Percentiles rank a stretch among this genome's conserved stretches.
Conservation (phyloP, 2,888 invertebrate species). For the Mechanitis mazaeus region DNA sequence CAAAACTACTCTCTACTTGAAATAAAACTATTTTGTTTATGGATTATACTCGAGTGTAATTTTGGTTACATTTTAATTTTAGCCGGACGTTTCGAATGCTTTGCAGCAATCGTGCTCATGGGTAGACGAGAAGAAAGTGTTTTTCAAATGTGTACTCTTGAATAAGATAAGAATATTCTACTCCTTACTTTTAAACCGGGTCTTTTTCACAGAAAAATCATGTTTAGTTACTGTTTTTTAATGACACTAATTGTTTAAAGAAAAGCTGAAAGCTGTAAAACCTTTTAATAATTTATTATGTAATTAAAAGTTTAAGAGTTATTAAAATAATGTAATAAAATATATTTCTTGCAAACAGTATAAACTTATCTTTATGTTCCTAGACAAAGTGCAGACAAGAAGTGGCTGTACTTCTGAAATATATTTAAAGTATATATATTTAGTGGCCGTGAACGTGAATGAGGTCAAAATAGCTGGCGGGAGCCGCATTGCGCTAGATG, state of each 20-base stretch:
- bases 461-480: constrained; percentile 58
- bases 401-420: constrained; percentile 3
- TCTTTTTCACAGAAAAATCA: neutral
- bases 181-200: too few species aligned
- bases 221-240: neutral
- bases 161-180: too few species aligned
- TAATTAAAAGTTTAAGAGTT: neutral
- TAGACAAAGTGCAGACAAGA: constrained; percentile 9
- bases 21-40: neutral
- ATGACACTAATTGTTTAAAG: too few species aligned
- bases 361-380: constrained; percentile 1
- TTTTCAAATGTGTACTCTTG: too few species aligned
- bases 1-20: neutral
- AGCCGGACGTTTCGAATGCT: too few species aligned
- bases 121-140: too few species aligned
- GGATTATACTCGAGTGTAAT: too few species aligned
- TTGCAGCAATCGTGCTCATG: too few species aligned
- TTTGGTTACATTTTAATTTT: too few species aligned
- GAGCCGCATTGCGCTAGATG: constrained; percentile 68
- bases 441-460: constrained; percentile 53
- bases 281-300: neutral
- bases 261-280: too few species aligned
- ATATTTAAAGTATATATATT: constrained; percentile 23
- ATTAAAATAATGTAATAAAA: neutral
- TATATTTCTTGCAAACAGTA: constrained; percentile 8